phyloP scores from a whole-genome alignment of 1,140 invertebrate species.

The Helicoverpa armigera region DNA sequence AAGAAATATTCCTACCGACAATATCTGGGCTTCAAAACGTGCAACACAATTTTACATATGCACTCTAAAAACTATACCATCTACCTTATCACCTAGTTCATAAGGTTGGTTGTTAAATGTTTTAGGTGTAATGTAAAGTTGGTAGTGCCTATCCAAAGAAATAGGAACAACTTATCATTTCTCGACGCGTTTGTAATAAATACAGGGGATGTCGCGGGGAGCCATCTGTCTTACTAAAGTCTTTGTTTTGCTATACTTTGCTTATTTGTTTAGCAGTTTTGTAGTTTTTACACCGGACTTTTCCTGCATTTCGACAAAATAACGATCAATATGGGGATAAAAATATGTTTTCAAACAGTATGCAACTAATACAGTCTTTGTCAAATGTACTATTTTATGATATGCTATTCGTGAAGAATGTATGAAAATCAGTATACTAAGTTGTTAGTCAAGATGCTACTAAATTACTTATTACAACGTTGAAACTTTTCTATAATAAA shows the following conservation, averaged over 20 bases:
- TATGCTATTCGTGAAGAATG: no score
- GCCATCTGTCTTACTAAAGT: constrained; percentile 38
- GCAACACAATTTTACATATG: not conserved
- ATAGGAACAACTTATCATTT: constrained; percentile 38
- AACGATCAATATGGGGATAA: no score
- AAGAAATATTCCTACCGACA: constrained; percentile 23
- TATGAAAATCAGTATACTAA: no score
- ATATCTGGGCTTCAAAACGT: constrained; percentile 18
- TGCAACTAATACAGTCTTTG: no score
- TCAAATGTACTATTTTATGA: no score
- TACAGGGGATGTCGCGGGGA: not conserved
- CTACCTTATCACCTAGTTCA: not conserved
- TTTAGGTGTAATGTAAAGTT: not conserved
- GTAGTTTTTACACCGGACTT: no score
- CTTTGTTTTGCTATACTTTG: constrained; percentile 25
- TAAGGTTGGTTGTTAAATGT: not conserved
- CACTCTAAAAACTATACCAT: not conserved
- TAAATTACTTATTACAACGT: no score
- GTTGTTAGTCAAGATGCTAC: no score
- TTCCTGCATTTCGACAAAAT: no score
- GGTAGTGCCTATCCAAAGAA: constrained; percentile 4
- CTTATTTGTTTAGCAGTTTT: not conserved
- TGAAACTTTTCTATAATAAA: no score
- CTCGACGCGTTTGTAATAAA: constrained; percentile 34
- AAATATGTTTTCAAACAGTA: no score